These are phyloP conservation scores for Noctua janthina DNA, from an alignment of 2,888 invertebrate genomes.

Conservation along the genomic window DNA sequence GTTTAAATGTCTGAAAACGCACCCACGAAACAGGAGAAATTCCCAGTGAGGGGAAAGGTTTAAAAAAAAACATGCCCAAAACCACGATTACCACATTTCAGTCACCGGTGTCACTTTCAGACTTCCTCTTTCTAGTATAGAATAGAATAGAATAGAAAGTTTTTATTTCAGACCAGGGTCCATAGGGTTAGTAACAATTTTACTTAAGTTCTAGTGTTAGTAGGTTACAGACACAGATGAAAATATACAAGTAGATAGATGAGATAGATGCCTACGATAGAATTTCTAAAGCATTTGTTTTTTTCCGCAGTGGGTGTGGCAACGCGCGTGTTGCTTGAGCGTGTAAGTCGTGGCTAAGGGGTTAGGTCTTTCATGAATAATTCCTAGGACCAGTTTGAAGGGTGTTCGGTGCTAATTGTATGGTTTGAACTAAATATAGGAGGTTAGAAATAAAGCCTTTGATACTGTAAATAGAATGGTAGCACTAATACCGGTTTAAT, in stretches of 20 bases:
- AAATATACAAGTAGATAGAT: too few relatives aligned
- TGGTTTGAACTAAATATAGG: not conserved
- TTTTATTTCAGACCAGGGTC: too few relatives aligned
- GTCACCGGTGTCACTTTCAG: not conserved
- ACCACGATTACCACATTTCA: not conserved
- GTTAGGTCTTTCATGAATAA: conserved; percentile 37
- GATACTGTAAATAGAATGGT: not conserved
- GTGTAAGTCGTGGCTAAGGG: not conserved
- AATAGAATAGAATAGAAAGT: too few relatives aligned
- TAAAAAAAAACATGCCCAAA: not conserved
- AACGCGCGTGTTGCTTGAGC: not conserved
- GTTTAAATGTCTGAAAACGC: too few relatives aligned
- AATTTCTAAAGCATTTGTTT: not conserved
- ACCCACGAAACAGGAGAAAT: too few relatives aligned
- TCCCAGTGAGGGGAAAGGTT: too few relatives aligned
- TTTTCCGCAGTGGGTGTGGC: not conserved
- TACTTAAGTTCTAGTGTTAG: too few relatives aligned
- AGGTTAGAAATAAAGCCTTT: not conserved
- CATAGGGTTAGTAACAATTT: too few relatives aligned
- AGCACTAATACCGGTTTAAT: not conserved
- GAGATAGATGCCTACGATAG: too few relatives aligned
- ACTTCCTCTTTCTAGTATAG: not conserved
- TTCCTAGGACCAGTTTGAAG: conserved; percentile 17
- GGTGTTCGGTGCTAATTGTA: not conserved
- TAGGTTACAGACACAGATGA: too few relatives aligned